phyloP scores from a whole-genome alignment of 1,140 invertebrate species.

The Heliconius hewitsoni region DNA sequence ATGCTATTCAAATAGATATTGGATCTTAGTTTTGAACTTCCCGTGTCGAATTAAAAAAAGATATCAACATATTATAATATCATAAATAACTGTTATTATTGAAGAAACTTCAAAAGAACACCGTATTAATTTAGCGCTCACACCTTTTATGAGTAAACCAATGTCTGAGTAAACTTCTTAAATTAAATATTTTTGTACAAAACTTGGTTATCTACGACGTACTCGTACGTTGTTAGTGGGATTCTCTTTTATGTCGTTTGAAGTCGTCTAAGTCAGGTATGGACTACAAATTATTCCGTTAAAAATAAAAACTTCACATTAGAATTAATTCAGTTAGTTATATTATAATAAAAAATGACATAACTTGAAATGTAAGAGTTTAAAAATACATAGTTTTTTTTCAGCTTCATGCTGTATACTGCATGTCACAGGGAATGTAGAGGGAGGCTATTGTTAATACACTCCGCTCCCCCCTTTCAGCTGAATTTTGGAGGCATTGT shows the following conservation, averaged over 20 bases:
- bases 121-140: neutral
- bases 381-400: too few relatives aligned
- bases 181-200: constrained; percentile 7
- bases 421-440: too few relatives aligned
- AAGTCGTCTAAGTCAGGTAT: neutral
- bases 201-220: neutral
- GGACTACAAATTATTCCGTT: neutral
- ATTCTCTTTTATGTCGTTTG: neutral
- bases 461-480: too few relatives aligned
- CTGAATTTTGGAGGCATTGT: too few relatives aligned
- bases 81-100: neutral
- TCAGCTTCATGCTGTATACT: too few relatives aligned
- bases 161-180: neutral
- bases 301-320: neutral
- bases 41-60: too few relatives aligned
- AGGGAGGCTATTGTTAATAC: too few relatives aligned
- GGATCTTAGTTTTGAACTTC: too few relatives aligned
- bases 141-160: neutral
- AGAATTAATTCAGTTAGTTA: neutral
- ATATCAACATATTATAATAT: neutral
- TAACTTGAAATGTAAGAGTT: too few relatives aligned
- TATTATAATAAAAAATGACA: too few relatives aligned
- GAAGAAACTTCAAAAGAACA: neutral
- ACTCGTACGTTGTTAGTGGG: neutral
- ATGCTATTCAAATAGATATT: too few relatives aligned